A percentile compares a stretch with the other conserved stretches of the same genome.
These are phyloP conservation scores for Mallotus villosus DNA, from an alignment of 2,797 vertebrate genomes.

Conservation along the genomic window DNA sequence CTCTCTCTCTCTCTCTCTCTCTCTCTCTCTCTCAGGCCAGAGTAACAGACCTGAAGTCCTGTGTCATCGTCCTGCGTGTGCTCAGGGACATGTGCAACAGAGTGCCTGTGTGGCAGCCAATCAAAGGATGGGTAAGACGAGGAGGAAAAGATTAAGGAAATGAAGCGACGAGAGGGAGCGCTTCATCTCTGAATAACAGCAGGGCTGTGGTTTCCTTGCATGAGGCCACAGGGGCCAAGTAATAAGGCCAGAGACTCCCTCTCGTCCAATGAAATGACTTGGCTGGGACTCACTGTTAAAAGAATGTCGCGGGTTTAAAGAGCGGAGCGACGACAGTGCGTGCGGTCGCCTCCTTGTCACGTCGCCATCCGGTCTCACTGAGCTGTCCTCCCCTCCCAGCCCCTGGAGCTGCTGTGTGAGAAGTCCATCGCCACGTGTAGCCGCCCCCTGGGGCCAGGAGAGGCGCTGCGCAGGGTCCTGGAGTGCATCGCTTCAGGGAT, in stretches of 20 bases:
- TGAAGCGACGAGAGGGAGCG: too few relatives aligned
- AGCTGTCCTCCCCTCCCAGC: constrained; percentile 67
- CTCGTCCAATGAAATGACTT: too few relatives aligned
- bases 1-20: not conserved
- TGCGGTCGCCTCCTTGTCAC: too few relatives aligned
- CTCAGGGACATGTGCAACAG: constrained; percentile 91
- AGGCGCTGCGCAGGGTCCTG: constrained; percentile 88
- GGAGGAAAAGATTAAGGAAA: not conserved
- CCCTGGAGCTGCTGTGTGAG: constrained; percentile 93
- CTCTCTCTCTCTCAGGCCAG: constrained; percentile 79
- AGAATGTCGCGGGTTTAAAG: too few relatives aligned
- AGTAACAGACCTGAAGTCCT: constrained; percentile 90
- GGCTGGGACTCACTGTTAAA: too few relatives aligned
- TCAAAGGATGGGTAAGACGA: constrained; percentile 86
- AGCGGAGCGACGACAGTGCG: too few relatives aligned
- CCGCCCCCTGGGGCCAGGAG: constrained; percentile 87
- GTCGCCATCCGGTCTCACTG: too few relatives aligned
- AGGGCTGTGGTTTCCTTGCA: too few relatives aligned
- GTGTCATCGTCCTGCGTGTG: constrained; percentile 89
- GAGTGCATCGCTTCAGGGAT: constrained; percentile 93
- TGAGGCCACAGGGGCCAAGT: too few relatives aligned
- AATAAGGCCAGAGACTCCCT: too few relatives aligned
- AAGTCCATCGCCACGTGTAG: constrained; percentile 92
- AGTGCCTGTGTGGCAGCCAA: constrained; percentile 85
- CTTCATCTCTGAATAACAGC: too few relatives aligned